Conservation (phyloP, 2,113 vertebrate genomes). For the Bambusicola thoracicus region DNA sequence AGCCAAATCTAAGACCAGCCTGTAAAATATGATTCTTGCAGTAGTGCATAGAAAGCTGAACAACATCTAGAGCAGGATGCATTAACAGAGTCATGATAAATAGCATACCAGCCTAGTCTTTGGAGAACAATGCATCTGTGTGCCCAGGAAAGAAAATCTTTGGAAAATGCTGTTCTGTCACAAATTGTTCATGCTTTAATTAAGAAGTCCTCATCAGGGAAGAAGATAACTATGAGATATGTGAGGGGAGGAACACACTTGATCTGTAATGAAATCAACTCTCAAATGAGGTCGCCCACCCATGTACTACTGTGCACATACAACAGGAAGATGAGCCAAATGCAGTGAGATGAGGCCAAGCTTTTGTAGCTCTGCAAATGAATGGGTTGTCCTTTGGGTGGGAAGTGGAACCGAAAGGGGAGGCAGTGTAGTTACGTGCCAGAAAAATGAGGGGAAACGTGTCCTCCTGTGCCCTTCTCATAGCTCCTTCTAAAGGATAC, state of each 20-base stretch:
- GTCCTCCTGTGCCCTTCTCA: neutral
- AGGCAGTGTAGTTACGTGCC: neutral
- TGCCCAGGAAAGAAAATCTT: neutral
- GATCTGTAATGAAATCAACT: conserved; percentile 56
- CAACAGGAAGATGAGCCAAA: neutral
- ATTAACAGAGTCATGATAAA: neutral
- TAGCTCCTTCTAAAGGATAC: neutral
- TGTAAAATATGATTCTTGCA: neutral
- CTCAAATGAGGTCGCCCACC: conserved; percentile 55
- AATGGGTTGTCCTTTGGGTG: neutral
- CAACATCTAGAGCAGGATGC: neutral
- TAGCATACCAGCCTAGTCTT: neutral
- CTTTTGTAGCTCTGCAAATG: neutral
- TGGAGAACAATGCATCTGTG: neutral
- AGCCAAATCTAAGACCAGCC: neutral
- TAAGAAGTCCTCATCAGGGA: conserved; percentile 38
- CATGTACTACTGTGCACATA: neutral
- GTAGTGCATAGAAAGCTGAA: neutral
- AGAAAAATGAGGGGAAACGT: neutral
- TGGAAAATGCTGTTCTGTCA: neutral
- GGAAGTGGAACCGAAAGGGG: neutral
- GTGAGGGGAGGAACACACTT: neutral
- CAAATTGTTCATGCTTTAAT: conserved; percentile 50
- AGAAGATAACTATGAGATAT: neutral
- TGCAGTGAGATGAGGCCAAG: neutral